Percentiles rank a stretch among this genome's conserved stretches.
Conservation (phyloP, 2,113 vertebrate species). For the Siphamia tubifer region DNA sequence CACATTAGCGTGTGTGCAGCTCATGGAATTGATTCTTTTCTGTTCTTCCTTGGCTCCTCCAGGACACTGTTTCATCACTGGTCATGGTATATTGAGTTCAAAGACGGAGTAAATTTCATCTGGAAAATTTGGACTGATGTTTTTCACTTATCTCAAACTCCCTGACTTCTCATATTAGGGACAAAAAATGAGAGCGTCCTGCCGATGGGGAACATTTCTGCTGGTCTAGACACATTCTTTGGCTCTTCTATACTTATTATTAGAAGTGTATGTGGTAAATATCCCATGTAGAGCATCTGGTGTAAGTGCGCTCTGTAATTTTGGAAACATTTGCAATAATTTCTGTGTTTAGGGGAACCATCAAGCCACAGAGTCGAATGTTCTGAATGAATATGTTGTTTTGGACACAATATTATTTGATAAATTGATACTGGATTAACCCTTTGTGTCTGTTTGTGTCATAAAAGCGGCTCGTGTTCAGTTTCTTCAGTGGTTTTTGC, state of each 20-base stretch:
- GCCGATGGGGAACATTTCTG: slow-evolving; percentile 37
- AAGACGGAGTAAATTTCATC: slow-evolving; percentile 23
- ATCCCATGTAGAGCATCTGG: not conserved
- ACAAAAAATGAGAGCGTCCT: slow-evolving; percentile 12
- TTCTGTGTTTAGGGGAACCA: not conserved
- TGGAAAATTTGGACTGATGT: slow-evolving; percentile 2
- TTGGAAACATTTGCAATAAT: not conserved
- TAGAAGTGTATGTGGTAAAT: slow-evolving; percentile 28
- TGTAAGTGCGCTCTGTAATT: slow-evolving; percentile 7
- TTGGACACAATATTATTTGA: not conserved
- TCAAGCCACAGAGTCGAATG: not conserved
- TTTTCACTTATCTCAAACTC: not conserved
- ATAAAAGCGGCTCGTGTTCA: no score
- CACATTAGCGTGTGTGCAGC: slow-evolving; percentile 14
- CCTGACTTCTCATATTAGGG: not conserved
- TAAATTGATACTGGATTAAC: not conserved
- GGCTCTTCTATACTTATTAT: slow-evolving; percentile 27
- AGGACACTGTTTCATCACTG: slow-evolving; percentile 22
- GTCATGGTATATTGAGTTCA: slow-evolving; percentile 40
- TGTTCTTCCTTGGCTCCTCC: not conserved
- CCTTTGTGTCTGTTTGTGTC: no score
- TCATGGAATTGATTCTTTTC: slow-evolving; percentile 14
- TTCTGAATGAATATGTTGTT: not conserved
- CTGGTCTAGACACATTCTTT: slow-evolving; percentile 16
- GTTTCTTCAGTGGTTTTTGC: no score